A percentile compares a stretch with the other conserved stretches of the same genome.
Conservation (phyloP, 2,113 vertebrate species). For the Monopterus albus region DNA sequence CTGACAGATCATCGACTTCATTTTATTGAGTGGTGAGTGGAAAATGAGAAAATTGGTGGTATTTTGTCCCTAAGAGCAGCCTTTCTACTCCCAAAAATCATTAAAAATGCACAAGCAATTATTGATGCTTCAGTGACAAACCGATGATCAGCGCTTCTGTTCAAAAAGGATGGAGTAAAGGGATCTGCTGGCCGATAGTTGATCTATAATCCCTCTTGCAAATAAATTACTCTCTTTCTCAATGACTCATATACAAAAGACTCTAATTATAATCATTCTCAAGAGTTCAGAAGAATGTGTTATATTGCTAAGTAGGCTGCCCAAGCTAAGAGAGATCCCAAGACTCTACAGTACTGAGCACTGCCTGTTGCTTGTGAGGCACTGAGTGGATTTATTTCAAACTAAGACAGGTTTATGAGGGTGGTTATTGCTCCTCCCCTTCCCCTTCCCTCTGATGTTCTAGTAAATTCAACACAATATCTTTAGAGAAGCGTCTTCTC, state of each 20-base stretch:
- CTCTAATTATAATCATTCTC: conserved; percentile 59
- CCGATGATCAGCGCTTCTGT: conserved; percentile 35
- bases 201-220: conserved; percentile 23
- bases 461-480: conserved; percentile 50
- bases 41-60: conserved; percentile 64
- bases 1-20: conserved; percentile 24
- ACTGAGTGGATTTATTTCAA: conserved; percentile 36
- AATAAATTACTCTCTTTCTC: conserved; percentile 53
- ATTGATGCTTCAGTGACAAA: conserved; percentile 49
- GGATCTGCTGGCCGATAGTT: conserved; percentile 17
- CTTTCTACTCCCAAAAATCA: neutral
- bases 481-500: conserved; percentile 51
- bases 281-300: conserved; percentile 28
- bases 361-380: conserved; percentile 23
- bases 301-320: conserved; percentile 44
- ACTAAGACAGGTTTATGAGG: conserved; percentile 47
- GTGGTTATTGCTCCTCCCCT: conserved; percentile 27
- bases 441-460: conserved; percentile 51
- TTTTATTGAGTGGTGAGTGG: conserved; percentile 37
- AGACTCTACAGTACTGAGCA: neutral
- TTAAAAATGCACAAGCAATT: conserved; percentile 9
- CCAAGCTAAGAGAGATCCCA: conserved; percentile 37
- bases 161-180: conserved; percentile 10
- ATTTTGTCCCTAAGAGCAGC: conserved; percentile 21
- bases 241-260: conserved; percentile 54